phyloP scores from a whole-genome alignment of 2,797 vertebrate genomes.

The Spizella passerina region DNA sequence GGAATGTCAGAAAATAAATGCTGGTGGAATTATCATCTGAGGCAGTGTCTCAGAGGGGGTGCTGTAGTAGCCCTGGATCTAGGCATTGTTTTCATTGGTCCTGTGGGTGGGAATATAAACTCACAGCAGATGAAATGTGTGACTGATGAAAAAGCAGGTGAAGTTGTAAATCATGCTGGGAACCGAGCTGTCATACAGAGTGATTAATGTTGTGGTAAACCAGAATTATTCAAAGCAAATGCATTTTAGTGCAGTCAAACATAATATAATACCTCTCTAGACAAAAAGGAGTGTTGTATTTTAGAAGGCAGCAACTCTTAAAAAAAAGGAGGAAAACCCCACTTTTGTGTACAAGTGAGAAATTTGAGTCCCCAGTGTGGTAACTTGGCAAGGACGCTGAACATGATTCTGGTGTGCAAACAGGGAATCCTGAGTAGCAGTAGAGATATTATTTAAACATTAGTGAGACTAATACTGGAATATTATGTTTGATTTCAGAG shows the following conservation, averaged over 20 bases:
- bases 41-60: not conserved
- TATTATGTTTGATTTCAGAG: not conserved
- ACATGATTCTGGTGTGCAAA: not conserved
- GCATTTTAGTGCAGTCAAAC: slow-evolving; percentile 2
- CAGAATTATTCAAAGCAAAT: not conserved
- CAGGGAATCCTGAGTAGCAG: not conserved
- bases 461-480: not conserved
- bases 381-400: not conserved
- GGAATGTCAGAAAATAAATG: not conserved
- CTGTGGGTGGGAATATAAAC: not conserved
- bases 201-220: slow-evolving; percentile 9
- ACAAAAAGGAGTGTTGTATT: not conserved
- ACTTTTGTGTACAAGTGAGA: not conserved
- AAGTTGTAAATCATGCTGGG: slow-evolving; percentile 22
- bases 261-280: not conserved
- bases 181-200: not conserved
- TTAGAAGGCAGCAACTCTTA: not conserved
- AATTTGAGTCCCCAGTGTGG: not conserved
- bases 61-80: not conserved
- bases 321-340: not conserved
- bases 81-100: not conserved
- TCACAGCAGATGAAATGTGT: slow-evolving; percentile 4
- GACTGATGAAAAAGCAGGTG: slow-evolving; percentile 36
- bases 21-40: not conserved
- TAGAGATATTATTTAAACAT: not conserved